These are phyloP conservation scores for Drosophila barbarae DNA, from an alignment of 2,888 invertebrate genomes.

Conservation along the genomic window DNA sequence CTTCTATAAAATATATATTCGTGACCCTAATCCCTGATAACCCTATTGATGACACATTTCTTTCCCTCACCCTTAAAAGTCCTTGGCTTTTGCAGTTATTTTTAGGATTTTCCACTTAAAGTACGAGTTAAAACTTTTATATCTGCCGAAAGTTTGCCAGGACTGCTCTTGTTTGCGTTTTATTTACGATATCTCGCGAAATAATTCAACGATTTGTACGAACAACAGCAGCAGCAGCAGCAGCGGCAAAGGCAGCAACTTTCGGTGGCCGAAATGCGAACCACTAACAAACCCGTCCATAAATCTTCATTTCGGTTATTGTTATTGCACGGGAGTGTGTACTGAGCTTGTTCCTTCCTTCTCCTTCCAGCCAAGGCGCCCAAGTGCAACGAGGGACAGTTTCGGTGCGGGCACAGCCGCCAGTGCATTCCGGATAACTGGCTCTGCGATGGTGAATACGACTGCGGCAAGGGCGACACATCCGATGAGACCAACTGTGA, in stretches of 20 bases:
- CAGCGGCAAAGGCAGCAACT: conserved; percentile 4
- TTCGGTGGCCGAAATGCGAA: conserved; percentile 32
- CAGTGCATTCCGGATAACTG: conserved; percentile 88
- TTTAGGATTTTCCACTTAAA: conserved; percentile 26
- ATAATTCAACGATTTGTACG: conserved; percentile 64
- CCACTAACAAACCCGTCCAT: conserved; percentile 64
- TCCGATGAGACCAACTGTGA: conserved; percentile 89
- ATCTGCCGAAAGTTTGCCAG: conserved; percentile 26
- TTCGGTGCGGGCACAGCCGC: conserved; percentile 85
- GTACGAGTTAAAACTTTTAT: conserved; percentile 23
- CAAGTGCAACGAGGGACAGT: conserved; percentile 85
- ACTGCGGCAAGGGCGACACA: conserved; percentile 89
- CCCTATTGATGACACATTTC: conserved; percentile 12
- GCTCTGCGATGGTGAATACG: conserved; percentile 88
- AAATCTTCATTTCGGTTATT: conserved; percentile 72
- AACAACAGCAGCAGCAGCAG: conserved; percentile 25
- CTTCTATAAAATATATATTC: too few species aligned
- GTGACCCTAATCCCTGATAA: not conserved
- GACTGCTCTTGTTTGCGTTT: conserved; percentile 32
- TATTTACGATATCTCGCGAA: conserved; percentile 46
- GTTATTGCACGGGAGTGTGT: conserved; percentile 48
- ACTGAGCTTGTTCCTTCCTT: conserved; percentile 25
- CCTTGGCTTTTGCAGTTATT: conserved; percentile 9
- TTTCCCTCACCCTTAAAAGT: not conserved
- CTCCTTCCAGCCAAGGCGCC: conserved; percentile 79